Conservation (phyloP, 2,888 invertebrate species). For the Trichogramma evanescens region DNA sequence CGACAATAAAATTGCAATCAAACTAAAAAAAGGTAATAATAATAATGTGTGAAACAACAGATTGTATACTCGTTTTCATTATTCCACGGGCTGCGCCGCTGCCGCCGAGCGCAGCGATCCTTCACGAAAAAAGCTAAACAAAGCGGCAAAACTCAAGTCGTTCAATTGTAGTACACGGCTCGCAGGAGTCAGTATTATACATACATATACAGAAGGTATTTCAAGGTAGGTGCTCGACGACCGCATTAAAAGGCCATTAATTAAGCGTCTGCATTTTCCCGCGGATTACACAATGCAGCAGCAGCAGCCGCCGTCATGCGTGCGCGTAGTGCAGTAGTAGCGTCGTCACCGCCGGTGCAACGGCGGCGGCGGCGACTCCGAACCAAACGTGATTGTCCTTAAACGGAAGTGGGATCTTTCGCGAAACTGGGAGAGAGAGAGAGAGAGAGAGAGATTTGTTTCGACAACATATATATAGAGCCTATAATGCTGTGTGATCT, state of each 20-base stretch:
- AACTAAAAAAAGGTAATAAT: too few species aligned
- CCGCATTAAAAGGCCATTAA: slow-evolving; percentile 16
- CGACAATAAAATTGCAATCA: too few species aligned
- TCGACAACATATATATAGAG: slow-evolving; percentile 2
- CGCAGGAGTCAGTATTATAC: neutral
- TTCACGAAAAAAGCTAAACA: neutral
- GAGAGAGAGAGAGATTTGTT: slow-evolving; percentile 5
- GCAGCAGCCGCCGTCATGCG: too few species aligned
- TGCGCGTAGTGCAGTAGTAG: neutral
- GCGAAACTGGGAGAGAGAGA: neutral
- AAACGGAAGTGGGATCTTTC: slow-evolving; percentile 15
- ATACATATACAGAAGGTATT: neutral
- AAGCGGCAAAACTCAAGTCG: neutral
- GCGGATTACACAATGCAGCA: neutral
- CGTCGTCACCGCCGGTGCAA: too few species aligned
- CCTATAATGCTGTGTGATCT: too few species aligned
- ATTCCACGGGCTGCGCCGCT: too few species aligned
- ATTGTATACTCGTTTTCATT: neutral
- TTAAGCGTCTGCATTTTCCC: slow-evolving; percentile 13
- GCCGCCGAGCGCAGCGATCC: too few species aligned
- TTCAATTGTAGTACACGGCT: neutral
- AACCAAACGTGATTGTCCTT: slow-evolving; percentile 4
- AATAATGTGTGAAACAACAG: too few species aligned
- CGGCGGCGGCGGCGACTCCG: too few species aligned
- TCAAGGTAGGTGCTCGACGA: slow-evolving; percentile 7